Conservation (phyloP, 2,888 invertebrate genomes). For the Clepsis dumicolana region DNA sequence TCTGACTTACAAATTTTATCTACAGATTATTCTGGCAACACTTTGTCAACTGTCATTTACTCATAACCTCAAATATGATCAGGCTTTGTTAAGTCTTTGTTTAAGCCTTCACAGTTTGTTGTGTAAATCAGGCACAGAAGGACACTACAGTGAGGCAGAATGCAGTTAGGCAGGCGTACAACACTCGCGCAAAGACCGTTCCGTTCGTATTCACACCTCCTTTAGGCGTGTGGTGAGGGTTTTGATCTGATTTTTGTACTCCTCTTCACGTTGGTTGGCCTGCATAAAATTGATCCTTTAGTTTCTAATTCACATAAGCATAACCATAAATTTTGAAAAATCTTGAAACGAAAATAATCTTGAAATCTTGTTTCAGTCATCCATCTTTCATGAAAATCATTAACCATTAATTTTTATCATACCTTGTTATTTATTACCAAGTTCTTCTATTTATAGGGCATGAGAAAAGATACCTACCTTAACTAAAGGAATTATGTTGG, state of each 20-base stretch:
- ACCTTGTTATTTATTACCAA: background rate
- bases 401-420: slow-evolving; percentile 46
- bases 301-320: slow-evolving; percentile 51
- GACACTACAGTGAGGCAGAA: slow-evolving; percentile 68
- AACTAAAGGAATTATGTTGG: slow-evolving; percentile 53
- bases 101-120: slow-evolving; percentile 22
- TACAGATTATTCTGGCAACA: background rate
- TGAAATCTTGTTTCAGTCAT: no score
- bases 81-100: slow-evolving; percentile 22
- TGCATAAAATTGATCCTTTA: slow-evolving; percentile 79
- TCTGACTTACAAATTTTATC: slow-evolving; percentile 57
- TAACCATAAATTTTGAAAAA: background rate
- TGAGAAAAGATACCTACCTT: slow-evolving; percentile 32
- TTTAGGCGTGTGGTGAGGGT: slow-evolving; percentile 99
- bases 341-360: background rate
- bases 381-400: slow-evolving; percentile 46
- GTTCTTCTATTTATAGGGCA: slow-evolving; percentile 3
- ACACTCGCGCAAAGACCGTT: slow-evolving; percentile 69
- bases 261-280: slow-evolving; percentile 99
- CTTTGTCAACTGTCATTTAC: background rate
- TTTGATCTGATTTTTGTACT: slow-evolving; percentile 99
- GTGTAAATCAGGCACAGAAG: slow-evolving; percentile 62
- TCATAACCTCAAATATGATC: background rate
- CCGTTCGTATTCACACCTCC: slow-evolving; percentile 92
- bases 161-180: slow-evolving; percentile 81